phyloP scores from a whole-genome alignment of 2,797 vertebrate species.

The Syngnathus acus region DNA sequence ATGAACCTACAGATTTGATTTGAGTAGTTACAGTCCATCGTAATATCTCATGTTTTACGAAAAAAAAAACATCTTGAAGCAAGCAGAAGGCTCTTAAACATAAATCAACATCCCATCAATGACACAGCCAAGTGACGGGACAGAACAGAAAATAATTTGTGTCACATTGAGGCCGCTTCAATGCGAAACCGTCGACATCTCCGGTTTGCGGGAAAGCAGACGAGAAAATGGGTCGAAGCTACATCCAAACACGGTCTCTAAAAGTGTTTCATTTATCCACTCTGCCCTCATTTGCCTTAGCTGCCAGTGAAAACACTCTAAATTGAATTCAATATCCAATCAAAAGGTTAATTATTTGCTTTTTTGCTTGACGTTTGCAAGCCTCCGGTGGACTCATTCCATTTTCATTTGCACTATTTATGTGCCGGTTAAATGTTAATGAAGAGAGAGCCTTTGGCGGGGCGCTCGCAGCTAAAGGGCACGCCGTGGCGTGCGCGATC shows the following conservation, averaged over 20 bases:
- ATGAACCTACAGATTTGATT: too few species aligned
- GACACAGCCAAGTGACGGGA: conserved; percentile 26
- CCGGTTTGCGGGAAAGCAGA: conserved; percentile 20
- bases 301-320: not conserved
- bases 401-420: conserved; percentile 56
- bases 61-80: too few species aligned
- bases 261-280: conserved; percentile 12
- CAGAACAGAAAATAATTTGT: conserved; percentile 24
- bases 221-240: not conserved
- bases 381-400: conserved; percentile 15
- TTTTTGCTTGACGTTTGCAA: not conserved
- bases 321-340: conserved; percentile 13
- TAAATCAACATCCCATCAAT: conserved; percentile 22
- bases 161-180: conserved; percentile 15
- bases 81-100: too few species aligned
- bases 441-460: conserved; percentile 59
- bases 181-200: not conserved
- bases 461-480: conserved; percentile 71
- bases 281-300: not conserved
- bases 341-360: not conserved
- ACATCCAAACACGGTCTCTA: not conserved
- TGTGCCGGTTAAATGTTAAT: conserved; percentile 70
- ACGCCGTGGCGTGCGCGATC: conserved; percentile 69
- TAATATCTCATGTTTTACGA: too few species aligned
- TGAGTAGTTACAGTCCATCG: too few species aligned